phyloP scores from a whole-genome alignment of 2,888 invertebrate species.

The Drosophila stalkeri region DNA sequence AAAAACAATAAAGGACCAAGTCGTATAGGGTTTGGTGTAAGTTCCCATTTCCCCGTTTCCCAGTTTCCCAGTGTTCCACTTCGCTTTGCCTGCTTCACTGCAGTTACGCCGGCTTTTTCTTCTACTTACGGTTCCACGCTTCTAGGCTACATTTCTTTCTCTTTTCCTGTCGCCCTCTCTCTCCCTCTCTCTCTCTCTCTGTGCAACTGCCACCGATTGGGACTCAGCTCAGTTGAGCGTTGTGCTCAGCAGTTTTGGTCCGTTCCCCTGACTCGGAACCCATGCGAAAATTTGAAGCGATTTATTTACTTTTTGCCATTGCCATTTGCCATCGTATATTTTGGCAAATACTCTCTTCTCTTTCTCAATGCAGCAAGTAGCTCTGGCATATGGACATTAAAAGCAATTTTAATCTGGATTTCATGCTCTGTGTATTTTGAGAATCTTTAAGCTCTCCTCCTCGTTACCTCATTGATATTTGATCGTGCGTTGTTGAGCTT shows the following conservation, averaged over 20 bases:
- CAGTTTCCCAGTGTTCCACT: constrained; percentile 2
- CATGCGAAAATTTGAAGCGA: constrained; percentile 78
- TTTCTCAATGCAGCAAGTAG: constrained; percentile 54
- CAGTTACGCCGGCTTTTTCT: constrained; percentile 50
- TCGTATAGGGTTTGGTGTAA: constrained; percentile 23
- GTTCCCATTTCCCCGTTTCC: background rate
- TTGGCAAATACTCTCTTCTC: constrained; percentile 12
- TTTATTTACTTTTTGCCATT: constrained; percentile 74
- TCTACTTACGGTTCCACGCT: constrained; percentile 57
- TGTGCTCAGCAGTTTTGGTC: constrained; percentile 74
- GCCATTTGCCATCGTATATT: constrained; percentile 44
- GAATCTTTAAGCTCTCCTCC: background rate
- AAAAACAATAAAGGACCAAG: constrained; percentile 70
- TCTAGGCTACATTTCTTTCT: constrained; percentile 10
- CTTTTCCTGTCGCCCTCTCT: background rate
- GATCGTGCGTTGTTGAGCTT: background rate
- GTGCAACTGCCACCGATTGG: constrained; percentile 5
- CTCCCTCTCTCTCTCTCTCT: background rate
- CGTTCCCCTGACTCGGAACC: constrained; percentile 55
- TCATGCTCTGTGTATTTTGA: background rate
- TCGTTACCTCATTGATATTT: too few relatives aligned
- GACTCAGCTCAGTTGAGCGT: constrained; percentile 50
- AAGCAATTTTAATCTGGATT: constrained; percentile 41
- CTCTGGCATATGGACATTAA: constrained; percentile 67
- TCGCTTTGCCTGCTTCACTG: constrained; percentile 34